Base-by-base conservation (phyloP, 2,888 invertebrate genomes). In the Nomada ferruginata region DNA sequence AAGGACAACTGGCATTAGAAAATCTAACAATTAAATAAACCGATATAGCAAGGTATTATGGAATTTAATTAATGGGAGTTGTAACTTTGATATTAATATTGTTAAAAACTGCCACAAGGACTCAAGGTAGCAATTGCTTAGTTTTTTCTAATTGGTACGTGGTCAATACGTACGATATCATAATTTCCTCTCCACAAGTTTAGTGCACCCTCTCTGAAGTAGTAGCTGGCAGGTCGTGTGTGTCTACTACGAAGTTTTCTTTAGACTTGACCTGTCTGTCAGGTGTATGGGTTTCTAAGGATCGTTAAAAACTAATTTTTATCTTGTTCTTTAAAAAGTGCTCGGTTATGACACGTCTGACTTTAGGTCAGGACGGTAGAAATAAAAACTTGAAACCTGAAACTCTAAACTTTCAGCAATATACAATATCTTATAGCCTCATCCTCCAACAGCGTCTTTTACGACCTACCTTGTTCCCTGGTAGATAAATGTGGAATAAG, bases 251-350 rank as follows among this genome's bases (percentile, higher is more conserved):
- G 57, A 69, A 69, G 42, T 69, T 69, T 26, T 7, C 57, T 26
- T 44, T 42, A 2, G 36, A 53, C 52, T 65, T 42, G 68, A 26
- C 55, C 26, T 55, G 44, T 69, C 57, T 69, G 55, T 57, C 57
- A 55, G 42, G 29, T 44, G 42, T 68, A 55, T 36, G 42, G 68
- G 55, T 15, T 68, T 68, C 68, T 55, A 57, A 69, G 23, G 55
- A 69, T 69, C 68, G 44, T 69, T 69, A 69, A 69, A 69, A 69
- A 57, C 68, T 69, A 69, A 69, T 69, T 69, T 57, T 18, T 44
- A 42, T 15, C 57, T 44, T 57, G 68, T 44, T 69, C 68, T 57
- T 69, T 18, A 18, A 55, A 44, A 57, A 55, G 42, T 69, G 42
- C 44, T 69, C 26, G 55, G 44, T 23, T 57, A 57, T 57, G 68